A percentile compares a stretch with the other conserved stretches of the same genome.
Conservation (phyloP, 2,888 invertebrate genomes). For the Tuberolachnus salignus region DNA sequence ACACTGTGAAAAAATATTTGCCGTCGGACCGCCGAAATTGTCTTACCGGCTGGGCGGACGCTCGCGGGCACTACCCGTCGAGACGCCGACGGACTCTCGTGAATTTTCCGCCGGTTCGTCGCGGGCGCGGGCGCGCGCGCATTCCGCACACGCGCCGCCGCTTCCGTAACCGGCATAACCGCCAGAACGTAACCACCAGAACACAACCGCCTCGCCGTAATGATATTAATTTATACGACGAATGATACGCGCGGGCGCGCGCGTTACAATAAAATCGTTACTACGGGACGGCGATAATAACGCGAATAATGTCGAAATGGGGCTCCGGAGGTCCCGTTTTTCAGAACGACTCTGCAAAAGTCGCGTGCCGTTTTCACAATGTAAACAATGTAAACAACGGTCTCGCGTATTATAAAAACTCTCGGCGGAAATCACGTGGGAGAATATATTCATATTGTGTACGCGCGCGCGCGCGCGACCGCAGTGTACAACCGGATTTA, state of each 20-base stretch:
- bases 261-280: background rate
- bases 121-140: background rate
- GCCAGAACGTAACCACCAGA: too few species aligned
- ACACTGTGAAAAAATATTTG: too few species aligned
- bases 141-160: too few species aligned
- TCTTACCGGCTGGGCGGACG: too few species aligned
- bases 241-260: background rate
- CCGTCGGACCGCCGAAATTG: too few species aligned
- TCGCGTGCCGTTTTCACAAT: conserved; percentile 28
- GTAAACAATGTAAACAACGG: conserved; percentile 22
- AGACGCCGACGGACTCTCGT: conserved; percentile 5
- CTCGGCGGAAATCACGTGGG: conserved; percentile 8
- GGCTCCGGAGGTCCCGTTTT: background rate
- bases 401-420: background rate
- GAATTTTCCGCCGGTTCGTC: conserved; percentile 4
- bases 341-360: conserved; percentile 30
- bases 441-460: conserved; percentile 2
- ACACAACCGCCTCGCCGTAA: too few species aligned
- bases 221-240: too few species aligned
- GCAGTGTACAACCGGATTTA: background rate
- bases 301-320: background rate
- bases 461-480: background rate
- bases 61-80: too few species aligned
- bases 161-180: too few species aligned
- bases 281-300: background rate